phyloP scores from a whole-genome alignment of 1,140 invertebrate species.

The Mesaphorura yosii region DNA sequence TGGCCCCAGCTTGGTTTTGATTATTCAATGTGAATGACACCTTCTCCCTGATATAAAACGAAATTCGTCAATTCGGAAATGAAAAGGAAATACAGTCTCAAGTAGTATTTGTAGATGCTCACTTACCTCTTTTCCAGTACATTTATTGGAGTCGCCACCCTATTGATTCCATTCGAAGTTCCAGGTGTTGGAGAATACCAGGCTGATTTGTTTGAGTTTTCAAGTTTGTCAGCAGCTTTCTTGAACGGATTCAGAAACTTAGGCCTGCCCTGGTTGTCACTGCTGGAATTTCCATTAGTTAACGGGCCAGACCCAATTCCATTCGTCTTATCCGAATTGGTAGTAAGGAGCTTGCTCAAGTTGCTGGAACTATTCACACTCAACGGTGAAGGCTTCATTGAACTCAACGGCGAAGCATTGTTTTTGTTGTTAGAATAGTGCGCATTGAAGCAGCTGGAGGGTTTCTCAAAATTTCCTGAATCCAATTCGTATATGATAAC shows the following conservation, averaged over 20 bases:
- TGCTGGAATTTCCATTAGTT: background rate
- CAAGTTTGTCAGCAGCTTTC: too few species aligned
- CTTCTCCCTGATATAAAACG: background rate
- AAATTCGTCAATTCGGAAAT: background rate
- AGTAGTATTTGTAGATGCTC: background rate
- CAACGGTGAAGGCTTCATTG: background rate
- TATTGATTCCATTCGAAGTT: background rate
- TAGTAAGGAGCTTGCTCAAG: background rate
- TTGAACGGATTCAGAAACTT: too few species aligned
- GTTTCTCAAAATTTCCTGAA: background rate
- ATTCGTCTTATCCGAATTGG: background rate
- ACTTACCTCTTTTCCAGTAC: background rate
- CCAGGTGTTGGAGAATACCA: too few species aligned
- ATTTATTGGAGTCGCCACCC: background rate
- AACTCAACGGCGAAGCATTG: background rate
- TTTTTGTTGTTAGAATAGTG: background rate
- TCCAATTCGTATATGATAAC: constrained; percentile 29
- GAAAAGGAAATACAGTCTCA: background rate
- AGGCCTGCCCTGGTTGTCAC: too few species aligned
- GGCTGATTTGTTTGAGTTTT: too few species aligned
- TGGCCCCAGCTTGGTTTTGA: too few species aligned
- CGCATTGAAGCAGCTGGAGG: background rate
- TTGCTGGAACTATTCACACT: too few species aligned
- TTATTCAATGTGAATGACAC: background rate
- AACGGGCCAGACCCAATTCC: background rate